Conservation (phyloP, 2,888 invertebrate genomes). For the Hypomecis punctinalis region DNA sequence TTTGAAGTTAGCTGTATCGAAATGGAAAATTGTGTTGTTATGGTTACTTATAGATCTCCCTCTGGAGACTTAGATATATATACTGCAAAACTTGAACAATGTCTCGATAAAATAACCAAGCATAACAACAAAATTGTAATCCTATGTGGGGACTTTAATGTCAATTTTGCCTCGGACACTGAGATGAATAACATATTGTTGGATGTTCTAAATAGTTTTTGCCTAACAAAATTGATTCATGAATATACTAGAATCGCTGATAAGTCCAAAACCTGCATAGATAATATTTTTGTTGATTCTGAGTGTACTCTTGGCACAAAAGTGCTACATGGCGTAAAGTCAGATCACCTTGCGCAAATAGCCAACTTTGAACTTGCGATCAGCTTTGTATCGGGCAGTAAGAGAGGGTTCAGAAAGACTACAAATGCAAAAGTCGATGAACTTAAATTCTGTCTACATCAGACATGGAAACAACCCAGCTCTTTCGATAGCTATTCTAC, state of each 20-base stretch:
- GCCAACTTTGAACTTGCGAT: background rate
- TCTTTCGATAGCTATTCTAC: background rate
- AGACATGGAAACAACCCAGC: background rate
- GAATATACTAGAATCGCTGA: background rate
- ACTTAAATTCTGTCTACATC: background rate
- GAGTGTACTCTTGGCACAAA: background rate
- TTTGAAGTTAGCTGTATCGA: slow-evolving; percentile 8
- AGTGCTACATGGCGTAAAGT: background rate
- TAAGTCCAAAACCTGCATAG: slow-evolving; percentile 3
- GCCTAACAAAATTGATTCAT: background rate
- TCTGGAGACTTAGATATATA: background rate
- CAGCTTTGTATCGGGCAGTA: background rate
- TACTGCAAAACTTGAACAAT: background rate
- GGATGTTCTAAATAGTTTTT: slow-evolving; percentile 1
- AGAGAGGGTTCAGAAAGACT: background rate
- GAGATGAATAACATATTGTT: background rate
- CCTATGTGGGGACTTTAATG: background rate
- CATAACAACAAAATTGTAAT: background rate
- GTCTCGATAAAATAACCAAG: background rate
- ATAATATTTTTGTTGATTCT: slow-evolving; percentile 6
- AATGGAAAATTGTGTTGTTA: slow-evolving; percentile 1
- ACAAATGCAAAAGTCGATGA: background rate
- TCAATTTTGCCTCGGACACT: background rate
- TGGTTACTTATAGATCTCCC: background rate
- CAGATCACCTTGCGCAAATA: background rate